Evolutionary conservation across 2,797 vertebrate species (phyloP).

Genomic region (Gastrophryne carolinensis): DNA sequence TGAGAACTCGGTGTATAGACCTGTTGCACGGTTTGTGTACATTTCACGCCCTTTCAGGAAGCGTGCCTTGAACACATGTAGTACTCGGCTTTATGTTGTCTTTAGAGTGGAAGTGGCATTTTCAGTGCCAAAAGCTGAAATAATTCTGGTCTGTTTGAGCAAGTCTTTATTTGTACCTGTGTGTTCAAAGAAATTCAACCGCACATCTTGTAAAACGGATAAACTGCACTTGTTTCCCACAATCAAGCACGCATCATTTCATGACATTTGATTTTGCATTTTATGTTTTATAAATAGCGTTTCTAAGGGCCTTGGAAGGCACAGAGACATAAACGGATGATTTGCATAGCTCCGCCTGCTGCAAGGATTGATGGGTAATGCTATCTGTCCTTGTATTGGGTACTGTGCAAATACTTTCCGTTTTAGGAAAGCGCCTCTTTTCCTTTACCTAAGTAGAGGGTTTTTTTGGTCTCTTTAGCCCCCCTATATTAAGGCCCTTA

Average conservation of each 20-base stretch:
- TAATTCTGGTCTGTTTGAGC: slow-evolving; percentile 34
- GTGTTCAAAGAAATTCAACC: slow-evolving; percentile 25
- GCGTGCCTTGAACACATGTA: slow-evolving; percentile 39
- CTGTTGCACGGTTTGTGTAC: slow-evolving; percentile 10
- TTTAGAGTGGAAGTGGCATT: slow-evolving; percentile 46
- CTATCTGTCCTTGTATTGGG: too few relatives aligned
- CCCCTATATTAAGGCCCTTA: too few relatives aligned
- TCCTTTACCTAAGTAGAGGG: too few relatives aligned
- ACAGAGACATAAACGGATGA: too few relatives aligned
- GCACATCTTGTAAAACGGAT: slow-evolving; percentile 16
- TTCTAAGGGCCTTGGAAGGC: too few relatives aligned
- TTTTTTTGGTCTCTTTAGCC: too few relatives aligned
- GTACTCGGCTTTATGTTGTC: slow-evolving; percentile 35
- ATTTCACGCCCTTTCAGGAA: slow-evolving; percentile 34
- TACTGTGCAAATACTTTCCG: too few relatives aligned
- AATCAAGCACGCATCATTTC: neutral
- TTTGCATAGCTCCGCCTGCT: too few relatives aligned
- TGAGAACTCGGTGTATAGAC: slow-evolving; percentile 1
- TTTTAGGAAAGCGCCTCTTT: too few relatives aligned
- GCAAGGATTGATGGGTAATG: too few relatives aligned
- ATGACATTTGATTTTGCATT: too few relatives aligned
- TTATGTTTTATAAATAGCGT: too few relatives aligned
- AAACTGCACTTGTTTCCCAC: neutral
- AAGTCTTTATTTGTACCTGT: slow-evolving; percentile 40
- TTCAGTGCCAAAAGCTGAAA: slow-evolving; percentile 30